phyloP scores from a whole-genome alignment of 2,888 invertebrate species.

The Ormyrus rosae region DNA sequence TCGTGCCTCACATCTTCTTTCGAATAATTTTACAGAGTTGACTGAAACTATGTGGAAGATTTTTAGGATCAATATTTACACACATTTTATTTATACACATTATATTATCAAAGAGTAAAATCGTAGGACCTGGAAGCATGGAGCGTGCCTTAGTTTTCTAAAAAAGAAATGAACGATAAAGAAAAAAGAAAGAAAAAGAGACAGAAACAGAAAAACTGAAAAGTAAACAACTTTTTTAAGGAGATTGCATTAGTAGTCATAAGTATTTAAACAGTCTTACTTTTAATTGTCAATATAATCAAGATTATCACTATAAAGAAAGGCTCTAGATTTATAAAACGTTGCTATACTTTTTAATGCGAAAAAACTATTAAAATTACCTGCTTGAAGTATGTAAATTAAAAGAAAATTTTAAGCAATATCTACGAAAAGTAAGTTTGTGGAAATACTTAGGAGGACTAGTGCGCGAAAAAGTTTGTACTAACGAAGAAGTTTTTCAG shows the following conservation, averaged over 20 bases:
- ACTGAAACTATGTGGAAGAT: slow-evolving; percentile 26
- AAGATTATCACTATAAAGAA: no score
- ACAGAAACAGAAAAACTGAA: slow-evolving; percentile 12
- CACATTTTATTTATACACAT: slow-evolving; percentile 40
- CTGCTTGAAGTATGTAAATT: no score
- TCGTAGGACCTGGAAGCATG: slow-evolving; percentile 66
- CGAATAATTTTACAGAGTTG: slow-evolving; percentile 38
- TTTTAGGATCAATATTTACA: slow-evolving; percentile 10
- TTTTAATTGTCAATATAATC: background rate
- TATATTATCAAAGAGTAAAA: slow-evolving; percentile 20
- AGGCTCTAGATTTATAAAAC: no score
- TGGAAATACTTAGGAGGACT: slow-evolving; percentile 27
- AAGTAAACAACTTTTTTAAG: slow-evolving; percentile 8
- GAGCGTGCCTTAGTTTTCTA: slow-evolving; percentile 73
- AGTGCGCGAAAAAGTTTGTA: slow-evolving; percentile 18
- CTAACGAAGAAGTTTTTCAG: slow-evolving; percentile 29
- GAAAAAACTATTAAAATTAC: no score
- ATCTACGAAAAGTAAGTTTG: background rate
- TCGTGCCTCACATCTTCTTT: slow-evolving; percentile 33
- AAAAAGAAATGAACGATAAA: slow-evolving; percentile 46
- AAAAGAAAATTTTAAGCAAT: no score
- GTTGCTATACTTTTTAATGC: no score
- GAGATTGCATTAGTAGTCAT: slow-evolving; percentile 19
- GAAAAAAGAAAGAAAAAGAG: slow-evolving; percentile 20
- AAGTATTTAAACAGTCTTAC: slow-evolving; percentile 30